Conservation (phyloP, 2,888 invertebrate genomes). For the Drosophila mimetica region DNA sequence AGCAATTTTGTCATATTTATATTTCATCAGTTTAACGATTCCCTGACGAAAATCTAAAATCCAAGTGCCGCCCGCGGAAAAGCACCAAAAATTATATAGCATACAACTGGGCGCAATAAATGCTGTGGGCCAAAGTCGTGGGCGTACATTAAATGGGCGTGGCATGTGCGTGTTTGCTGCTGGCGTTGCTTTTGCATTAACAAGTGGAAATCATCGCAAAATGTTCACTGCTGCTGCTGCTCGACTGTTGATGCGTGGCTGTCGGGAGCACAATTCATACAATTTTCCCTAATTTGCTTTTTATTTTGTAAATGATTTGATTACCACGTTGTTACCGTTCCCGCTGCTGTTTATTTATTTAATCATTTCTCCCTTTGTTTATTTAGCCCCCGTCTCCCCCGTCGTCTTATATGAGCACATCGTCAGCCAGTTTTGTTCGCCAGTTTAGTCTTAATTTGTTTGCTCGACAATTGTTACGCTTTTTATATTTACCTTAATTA, state of each 20-base stretch:
- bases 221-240: slow-evolving; percentile 1
- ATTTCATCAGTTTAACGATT: neutral
- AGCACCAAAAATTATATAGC: slow-evolving; percentile 42
- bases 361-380: slow-evolving; percentile 44
- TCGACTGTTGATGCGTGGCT: slow-evolving; percentile 13
- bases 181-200: slow-evolving; percentile 44
- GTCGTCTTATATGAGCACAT: slow-evolving; percentile 23
- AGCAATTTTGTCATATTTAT: neutral
- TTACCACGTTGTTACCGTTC: slow-evolving; percentile 49
- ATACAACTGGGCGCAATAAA: slow-evolving; percentile 55
- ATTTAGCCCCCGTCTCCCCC: slow-evolving; percentile 17
- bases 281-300: slow-evolving; percentile 72
- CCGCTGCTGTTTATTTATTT: slow-evolving; percentile 51
- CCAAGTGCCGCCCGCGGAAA: neutral
- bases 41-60: slow-evolving; percentile 7
- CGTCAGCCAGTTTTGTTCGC: slow-evolving; percentile 31
- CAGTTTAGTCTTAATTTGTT: slow-evolving; percentile 63
- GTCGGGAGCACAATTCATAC: slow-evolving; percentile 55
- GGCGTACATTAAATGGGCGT: slow-evolving; percentile 67
- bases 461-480: slow-evolving; percentile 51
- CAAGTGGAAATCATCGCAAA: slow-evolving; percentile 46
- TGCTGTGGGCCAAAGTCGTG: slow-evolving; percentile 36
- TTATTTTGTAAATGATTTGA: slow-evolving; percentile 74
- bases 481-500: slow-evolving; percentile 68
- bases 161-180: slow-evolving; percentile 41